Conservation (phyloP, 2,797 vertebrate species). For the Clarias laeviceps region DNA sequence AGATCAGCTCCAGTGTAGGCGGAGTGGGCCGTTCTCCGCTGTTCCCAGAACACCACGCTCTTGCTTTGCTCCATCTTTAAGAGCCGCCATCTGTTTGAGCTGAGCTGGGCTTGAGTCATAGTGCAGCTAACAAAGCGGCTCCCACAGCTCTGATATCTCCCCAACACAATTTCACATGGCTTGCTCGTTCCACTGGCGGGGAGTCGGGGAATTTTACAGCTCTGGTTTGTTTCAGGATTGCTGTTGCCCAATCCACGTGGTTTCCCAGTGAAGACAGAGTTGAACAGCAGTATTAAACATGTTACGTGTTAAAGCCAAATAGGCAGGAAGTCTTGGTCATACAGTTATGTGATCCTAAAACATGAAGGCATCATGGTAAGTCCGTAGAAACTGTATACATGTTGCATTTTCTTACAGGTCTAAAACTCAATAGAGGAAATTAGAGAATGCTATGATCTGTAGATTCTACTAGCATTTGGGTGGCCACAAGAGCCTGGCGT, state of each 20-base stretch:
- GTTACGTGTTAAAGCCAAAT: slow-evolving; percentile 22
- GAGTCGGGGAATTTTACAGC: slow-evolving; percentile 64
- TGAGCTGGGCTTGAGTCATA: slow-evolving; percentile 49
- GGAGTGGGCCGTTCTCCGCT: slow-evolving; percentile 48
- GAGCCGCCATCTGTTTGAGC: slow-evolving; percentile 56
- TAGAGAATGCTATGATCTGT: slow-evolving; percentile 69
- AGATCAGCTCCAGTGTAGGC: slow-evolving; percentile 47
- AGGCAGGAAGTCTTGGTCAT: slow-evolving; percentile 32
- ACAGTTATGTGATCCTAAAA: slow-evolving; percentile 28
- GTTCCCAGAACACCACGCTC: slow-evolving; percentile 44
- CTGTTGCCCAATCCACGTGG: slow-evolving; percentile 69
- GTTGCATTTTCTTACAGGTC: slow-evolving; percentile 65
- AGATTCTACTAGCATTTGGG: slow-evolving; percentile 68
- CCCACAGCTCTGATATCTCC: slow-evolving; percentile 57
- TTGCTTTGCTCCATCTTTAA: slow-evolving; percentile 52
- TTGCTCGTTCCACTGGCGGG: slow-evolving; percentile 64
- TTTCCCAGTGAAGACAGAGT: slow-evolving; percentile 61
- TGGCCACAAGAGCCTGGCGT: slow-evolving; percentile 68
- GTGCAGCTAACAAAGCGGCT: slow-evolving; percentile 44
- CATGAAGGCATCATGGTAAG: slow-evolving; percentile 54
- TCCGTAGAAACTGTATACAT: not conserved
- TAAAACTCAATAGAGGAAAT: slow-evolving; percentile 74
- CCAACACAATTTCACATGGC: slow-evolving; percentile 64
- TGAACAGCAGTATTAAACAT: slow-evolving; percentile 65
- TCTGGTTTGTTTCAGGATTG: slow-evolving; percentile 71